A percentile compares a stretch with the other conserved stretches of the same genome.
Evolutionary conservation across 2,797 vertebrate species (phyloP).

Genomic region (Lutjanus campechanus): DNA sequence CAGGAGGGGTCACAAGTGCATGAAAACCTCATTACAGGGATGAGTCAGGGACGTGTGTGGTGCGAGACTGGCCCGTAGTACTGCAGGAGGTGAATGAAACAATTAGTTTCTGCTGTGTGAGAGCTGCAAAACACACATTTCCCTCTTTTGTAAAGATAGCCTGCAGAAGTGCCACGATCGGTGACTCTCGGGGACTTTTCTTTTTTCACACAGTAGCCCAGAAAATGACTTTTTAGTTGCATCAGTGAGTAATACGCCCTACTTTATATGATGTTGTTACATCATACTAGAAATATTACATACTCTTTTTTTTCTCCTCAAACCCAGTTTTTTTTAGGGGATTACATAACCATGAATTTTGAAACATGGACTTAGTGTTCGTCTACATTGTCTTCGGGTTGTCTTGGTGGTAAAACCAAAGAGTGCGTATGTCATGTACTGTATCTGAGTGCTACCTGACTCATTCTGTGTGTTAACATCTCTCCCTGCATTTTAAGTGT

Average conservation of each 20-base stretch:
- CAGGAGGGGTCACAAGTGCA: slow-evolving; percentile 68
- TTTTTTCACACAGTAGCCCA: slow-evolving; percentile 61
- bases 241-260: slow-evolving; percentile 76
- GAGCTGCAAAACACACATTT: slow-evolving; percentile 68
- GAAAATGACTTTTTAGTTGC: slow-evolving; percentile 72
- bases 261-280: slow-evolving; percentile 78
- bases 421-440: slow-evolving; percentile 7
- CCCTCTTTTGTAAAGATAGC: slow-evolving; percentile 65
- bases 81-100: slow-evolving; percentile 73
- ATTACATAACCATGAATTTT: slow-evolving; percentile 70
- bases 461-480: slow-evolving; percentile 7
- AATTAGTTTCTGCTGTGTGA: slow-evolving; percentile 72
- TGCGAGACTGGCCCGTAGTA: slow-evolving; percentile 52
- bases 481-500: neutral
- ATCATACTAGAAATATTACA: slow-evolving; percentile 75
- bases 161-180: slow-evolving; percentile 67
- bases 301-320: slow-evolving; percentile 57
- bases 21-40: slow-evolving; percentile 58
- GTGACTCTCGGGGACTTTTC: slow-evolving; percentile 60
- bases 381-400: slow-evolving; percentile 33
- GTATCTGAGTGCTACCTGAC: slow-evolving; percentile 11
- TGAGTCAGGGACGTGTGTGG: slow-evolving; percentile 63
- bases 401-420: slow-evolving; percentile 28
- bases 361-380: slow-evolving; percentile 55
- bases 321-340: slow-evolving; percentile 55